Evolutionary conservation across 2,113 vertebrate species (phyloP).

Genomic region (Mormyrus lacerda): DNA sequence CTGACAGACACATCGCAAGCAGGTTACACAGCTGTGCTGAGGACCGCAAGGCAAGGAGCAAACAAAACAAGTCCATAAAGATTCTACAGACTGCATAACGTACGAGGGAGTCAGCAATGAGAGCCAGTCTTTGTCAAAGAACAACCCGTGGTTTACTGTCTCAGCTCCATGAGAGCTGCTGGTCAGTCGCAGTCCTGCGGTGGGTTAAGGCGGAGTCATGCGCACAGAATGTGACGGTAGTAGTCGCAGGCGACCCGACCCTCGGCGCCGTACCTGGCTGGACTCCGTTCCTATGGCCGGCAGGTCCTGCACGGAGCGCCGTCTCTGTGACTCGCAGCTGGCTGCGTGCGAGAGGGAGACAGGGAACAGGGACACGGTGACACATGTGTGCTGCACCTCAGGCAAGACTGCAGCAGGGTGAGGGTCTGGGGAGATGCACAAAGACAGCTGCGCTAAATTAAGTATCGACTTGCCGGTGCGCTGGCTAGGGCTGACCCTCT

Average conservation of each 20-base stretch:
- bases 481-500: conserved; percentile 40
- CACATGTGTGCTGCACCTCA: conserved; percentile 46
- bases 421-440: conserved; percentile 2
- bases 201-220: not conserved
- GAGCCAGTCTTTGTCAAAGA: not conserved
- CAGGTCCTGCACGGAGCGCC: conserved; percentile 93
- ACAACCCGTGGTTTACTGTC: not conserved
- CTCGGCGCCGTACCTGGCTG: conserved; percentile 75
- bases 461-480: conserved; percentile 57
- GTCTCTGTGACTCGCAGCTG: conserved; percentile 84
- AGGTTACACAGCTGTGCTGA: not conserved
- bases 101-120: not conserved
- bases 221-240: rapidly evolving
- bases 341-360: conserved; percentile 53
- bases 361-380: conserved; percentile 37
- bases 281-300: conserved; percentile 78
- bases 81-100: not conserved
- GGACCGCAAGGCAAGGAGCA: not conserved
- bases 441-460: conserved; percentile 67
- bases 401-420: not conserved
- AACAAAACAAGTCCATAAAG: not conserved
- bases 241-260: not conserved
- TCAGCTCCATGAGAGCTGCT: not conserved
- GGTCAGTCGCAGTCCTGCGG: not conserved
- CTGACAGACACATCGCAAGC: not conserved